Base-by-base conservation (phyloP, 1,140 invertebrate genomes). In the Phymorhynchus buccinoides region DNA sequence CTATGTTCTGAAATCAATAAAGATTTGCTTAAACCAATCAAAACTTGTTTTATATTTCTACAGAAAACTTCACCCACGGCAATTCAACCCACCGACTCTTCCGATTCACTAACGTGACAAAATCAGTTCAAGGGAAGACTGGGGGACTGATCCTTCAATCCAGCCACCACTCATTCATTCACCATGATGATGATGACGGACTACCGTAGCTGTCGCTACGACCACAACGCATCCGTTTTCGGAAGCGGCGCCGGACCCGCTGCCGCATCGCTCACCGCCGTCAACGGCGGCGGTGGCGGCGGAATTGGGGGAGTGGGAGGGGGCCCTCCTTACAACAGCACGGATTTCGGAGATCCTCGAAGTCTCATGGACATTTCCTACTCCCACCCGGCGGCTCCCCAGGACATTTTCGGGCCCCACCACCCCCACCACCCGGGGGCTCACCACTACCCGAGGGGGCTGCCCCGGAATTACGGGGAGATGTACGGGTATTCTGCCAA, bases 131-230 rank as follows among this genome's bases (percentile, higher is more conserved):
- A n/a, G n/a, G n/a, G n/a, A n/a, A n/a, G n/a, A n/a, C n/a, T n/a
- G n/a, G n/a, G n/a, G n/a, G n/a, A n/a, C n/a, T n/a, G n/a, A n/a
- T n/a, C n/a, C n/a, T n/a, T n/a, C n/a, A n/a, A n/a, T n/a, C n/a
- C 30, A 9, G 9, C 30, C 30, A 14, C 30, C 56, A 62, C 56
- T 18, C 6, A 6, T 48, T 42, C 79, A 42, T 32, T 44, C 42
- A 89, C 48, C 35, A 92, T 90, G 90, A 92, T 92, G 91, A 92
- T 92, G 91, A 91, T 90, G 89, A 87, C 90, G 27, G 91, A 92
- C 84, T 91, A 90, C 80, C 87, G 91, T 44, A 92, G 91, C 80
- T 92, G 91, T 80, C 85, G 91, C 83, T 92, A 91, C 85, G 91
- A 92, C 83, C 87, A 87, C 81, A 88, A 86, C 78, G 79, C 86